Evolutionary conservation across 2,797 vertebrate species (phyloP), one percentile per base, ranked within the genome.

Genomic region (Gobionotothen gibberifrons): DNA sequence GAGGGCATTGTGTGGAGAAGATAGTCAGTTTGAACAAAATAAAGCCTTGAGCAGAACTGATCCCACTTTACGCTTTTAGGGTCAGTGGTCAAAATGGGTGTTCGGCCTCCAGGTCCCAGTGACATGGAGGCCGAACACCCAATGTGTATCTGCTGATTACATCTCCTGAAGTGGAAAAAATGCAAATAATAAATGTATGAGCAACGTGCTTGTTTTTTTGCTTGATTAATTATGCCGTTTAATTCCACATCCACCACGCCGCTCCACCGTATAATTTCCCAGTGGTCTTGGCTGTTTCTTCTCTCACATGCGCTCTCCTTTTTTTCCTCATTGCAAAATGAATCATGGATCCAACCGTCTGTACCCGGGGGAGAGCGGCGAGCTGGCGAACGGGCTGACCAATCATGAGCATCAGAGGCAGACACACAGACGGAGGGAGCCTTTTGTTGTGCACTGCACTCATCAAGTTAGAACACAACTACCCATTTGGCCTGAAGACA

Each of bases 181-280:
- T 94, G 92, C 92, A 94, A 93, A 93, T 94, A 94, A 94, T 94
- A 93, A 93, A 94, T 93, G 93, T 94, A 93, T 93, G 93, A 93
- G 93, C 93, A 91, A 90, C 89, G 89, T 92, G 90, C 91, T 94
- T 95, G 93, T 93, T 94, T 94, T 93, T 94, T 94, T 93, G 93
- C 92, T 91, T 93, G 94, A 94, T 95, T 95, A 95, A 95, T 95
- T 94, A 95, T 94, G 93, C 94, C 91, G 92, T 94, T 95, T 95
- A 95, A 95, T 95, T 94, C 92, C 85, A 93, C 92, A 94, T 94
- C 93, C 91, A 95, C 93, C 91, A 89, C 84, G 78, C 92, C 82
- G 90, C 91, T 92, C 86, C 85, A 76, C 87, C 90, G 86, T 93
- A 94, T 93, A 93, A 95, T 95, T 95, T 95, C 94, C 94, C 94